Evolutionary conservation across 1,140 invertebrate species (phyloP).

Genomic region (Pseudomyrmex concolor): DNA sequence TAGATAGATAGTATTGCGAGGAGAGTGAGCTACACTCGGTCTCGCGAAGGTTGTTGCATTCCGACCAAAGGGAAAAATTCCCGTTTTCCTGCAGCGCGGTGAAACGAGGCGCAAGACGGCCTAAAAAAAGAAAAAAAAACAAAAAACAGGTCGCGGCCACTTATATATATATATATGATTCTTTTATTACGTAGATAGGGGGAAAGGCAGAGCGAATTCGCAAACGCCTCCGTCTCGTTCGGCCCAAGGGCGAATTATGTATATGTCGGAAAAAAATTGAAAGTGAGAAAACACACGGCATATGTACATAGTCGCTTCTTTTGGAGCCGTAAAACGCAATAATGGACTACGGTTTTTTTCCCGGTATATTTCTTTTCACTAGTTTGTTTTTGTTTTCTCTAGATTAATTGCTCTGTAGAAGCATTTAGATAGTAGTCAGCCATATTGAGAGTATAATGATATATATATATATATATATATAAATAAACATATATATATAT

Average conservation of each 20-base stretch:
- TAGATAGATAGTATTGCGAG: constrained; percentile 64
- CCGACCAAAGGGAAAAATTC: constrained; percentile 70
- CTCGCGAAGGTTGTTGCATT: constrained; percentile 66
- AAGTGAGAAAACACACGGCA: constrained; percentile 66
- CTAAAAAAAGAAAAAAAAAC: background rate
- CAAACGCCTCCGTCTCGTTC: constrained; percentile 27
- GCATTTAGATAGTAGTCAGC: constrained; percentile 83
- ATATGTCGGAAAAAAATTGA: constrained; percentile 45
- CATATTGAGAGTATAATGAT: constrained; percentile 82
- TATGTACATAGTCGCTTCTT: constrained; percentile 76
- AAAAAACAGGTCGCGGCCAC: constrained; percentile 23
- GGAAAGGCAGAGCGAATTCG: constrained; percentile 47
- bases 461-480: constrained; percentile 76
- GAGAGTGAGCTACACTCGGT: constrained; percentile 32
- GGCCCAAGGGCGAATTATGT: constrained; percentile 19
- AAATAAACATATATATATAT: constrained; percentile 65
- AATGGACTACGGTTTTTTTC: constrained; percentile 64
- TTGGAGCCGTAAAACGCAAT: constrained; percentile 66
- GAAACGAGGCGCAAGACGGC: constrained; percentile 47
- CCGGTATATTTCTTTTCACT: constrained; percentile 41
- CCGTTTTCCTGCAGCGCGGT: constrained; percentile 67
- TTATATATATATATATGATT: constrained; percentile 9
- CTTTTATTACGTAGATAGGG: constrained; percentile 53
- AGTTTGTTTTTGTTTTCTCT: constrained; percentile 60
- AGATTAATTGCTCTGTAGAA: constrained; percentile 74